phyloP scores from a whole-genome alignment of 2,797 vertebrate species.

The Emydoidea blandingii region DNA sequence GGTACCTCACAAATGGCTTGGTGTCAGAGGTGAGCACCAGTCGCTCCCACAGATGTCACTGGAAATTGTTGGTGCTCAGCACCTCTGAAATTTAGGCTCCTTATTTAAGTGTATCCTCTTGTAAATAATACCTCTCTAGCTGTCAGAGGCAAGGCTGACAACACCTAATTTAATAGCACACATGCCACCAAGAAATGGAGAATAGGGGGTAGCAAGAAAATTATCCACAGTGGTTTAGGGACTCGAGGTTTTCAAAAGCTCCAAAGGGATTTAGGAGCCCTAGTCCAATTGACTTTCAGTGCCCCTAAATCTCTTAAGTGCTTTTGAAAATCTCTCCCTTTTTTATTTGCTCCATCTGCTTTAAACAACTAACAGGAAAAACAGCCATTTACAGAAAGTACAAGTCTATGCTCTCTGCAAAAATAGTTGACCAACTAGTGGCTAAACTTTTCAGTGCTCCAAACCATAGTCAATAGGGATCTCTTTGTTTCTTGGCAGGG shows the following conservation, averaged over 20 bases:
- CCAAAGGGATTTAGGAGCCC: neutral
- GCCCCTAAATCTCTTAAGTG: neutral
- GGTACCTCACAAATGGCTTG: neutral
- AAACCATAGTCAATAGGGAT: slow-evolving; percentile 37
- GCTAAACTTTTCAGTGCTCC: slow-evolving; percentile 62
- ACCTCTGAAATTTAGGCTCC: neutral
- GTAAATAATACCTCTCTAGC: neutral
- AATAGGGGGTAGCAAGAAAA: neutral
- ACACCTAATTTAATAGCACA: neutral
- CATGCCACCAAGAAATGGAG: neutral
- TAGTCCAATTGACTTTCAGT: neutral
- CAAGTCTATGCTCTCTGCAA: slow-evolving; percentile 1
- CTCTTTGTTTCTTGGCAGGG: slow-evolving; percentile 36
- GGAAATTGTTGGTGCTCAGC: neutral
- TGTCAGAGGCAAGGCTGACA: neutral
- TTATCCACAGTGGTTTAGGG: neutral
- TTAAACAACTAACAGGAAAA: slow-evolving; percentile 11
- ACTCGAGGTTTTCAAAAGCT: neutral
- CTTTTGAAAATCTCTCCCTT: neutral
- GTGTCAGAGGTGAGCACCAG: neutral
- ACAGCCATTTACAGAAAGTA: neutral
- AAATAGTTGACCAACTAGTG: slow-evolving; percentile 16
- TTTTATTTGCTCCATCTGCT: neutral
- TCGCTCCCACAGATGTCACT: neutral
- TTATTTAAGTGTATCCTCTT: neutral